Percentiles rank a stretch among this genome's conserved stretches.
Evolutionary conservation across 2,113 vertebrate species (phyloP).

Genomic region (Pyrgilauda ruficollis): DNA sequence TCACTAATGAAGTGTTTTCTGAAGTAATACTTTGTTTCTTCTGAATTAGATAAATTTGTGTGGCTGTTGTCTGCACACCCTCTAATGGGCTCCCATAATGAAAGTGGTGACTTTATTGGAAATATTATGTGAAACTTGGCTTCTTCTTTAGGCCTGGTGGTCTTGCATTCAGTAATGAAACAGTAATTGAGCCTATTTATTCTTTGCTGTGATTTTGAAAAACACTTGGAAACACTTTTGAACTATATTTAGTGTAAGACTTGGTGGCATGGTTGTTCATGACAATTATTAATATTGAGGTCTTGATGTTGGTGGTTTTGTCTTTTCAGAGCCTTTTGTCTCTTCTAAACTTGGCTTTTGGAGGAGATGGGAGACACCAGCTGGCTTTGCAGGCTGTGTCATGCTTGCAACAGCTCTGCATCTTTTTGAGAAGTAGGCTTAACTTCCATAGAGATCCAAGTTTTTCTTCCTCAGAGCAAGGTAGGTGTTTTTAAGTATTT

Average conservation of each 20-base stretch:
- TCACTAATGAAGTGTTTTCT: not conserved
- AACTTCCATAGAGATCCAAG: constrained; percentile 91
- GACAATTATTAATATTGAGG: not conserved
- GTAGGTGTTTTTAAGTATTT: constrained; percentile 59
- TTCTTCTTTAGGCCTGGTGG: not conserved
- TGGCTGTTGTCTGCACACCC: not conserved
- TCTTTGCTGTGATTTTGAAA: not conserved
- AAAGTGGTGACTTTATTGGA: not conserved
- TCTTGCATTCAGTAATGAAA: not conserved
- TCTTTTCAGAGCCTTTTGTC: constrained; percentile 84
- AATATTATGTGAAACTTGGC: not conserved
- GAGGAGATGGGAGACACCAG: constrained; percentile 76
- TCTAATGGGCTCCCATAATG: not conserved
- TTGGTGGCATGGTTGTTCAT: not conserved
- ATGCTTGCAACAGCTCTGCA: constrained; percentile 88
- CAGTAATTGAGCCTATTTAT: not conserved
- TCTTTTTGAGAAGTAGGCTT: constrained; percentile 82
- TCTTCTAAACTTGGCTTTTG: constrained; percentile 80
- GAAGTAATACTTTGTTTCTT: not conserved
- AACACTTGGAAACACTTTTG: not conserved
- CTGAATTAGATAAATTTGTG: not conserved
- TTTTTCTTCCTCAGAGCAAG: constrained; percentile 87
- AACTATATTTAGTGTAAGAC: not conserved
- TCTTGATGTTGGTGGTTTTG: not conserved
- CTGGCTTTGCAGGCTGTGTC: constrained; percentile 82